phyloP scores from a whole-genome alignment of 2,797 vertebrate genomes.

The Eidolon dupreanum region DNA sequence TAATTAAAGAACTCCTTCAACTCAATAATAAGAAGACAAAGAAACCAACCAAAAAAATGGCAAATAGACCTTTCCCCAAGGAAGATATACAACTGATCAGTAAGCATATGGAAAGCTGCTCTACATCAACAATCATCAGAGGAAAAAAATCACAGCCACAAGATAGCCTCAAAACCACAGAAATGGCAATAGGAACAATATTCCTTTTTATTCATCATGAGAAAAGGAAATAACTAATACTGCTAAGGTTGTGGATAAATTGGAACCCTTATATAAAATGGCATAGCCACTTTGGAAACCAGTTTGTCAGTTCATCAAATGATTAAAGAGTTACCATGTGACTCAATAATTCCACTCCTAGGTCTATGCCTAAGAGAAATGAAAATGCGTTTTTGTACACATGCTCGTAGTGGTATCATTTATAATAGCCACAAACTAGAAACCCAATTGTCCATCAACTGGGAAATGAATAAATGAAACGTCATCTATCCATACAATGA shows the following conservation, averaged over 20 bases:
- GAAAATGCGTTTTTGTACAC: background rate
- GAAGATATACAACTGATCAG: background rate
- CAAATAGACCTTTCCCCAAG: background rate
- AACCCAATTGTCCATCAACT: background rate
- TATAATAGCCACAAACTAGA: background rate
- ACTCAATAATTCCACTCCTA: background rate
- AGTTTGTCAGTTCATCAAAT: background rate
- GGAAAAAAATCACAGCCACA: background rate
- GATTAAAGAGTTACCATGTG: background rate
- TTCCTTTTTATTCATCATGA: background rate
- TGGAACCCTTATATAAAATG: background rate
- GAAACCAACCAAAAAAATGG: background rate
- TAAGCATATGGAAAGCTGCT: background rate
- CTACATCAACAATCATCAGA: background rate
- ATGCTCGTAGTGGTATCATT: background rate
- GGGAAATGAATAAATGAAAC: background rate
- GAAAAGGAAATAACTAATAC: background rate
- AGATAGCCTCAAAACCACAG: background rate
- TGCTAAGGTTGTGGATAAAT: background rate
- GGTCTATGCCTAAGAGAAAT: background rate
- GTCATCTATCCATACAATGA: background rate
- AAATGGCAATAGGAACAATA: background rate
- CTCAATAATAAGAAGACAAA: background rate
- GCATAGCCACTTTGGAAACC: background rate
- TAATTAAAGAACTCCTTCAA: slow-evolving; percentile 77